These are phyloP conservation scores for Apodemia duryi DNA, from an alignment of 2,888 invertebrate genomes.

Conservation along the genomic window DNA sequence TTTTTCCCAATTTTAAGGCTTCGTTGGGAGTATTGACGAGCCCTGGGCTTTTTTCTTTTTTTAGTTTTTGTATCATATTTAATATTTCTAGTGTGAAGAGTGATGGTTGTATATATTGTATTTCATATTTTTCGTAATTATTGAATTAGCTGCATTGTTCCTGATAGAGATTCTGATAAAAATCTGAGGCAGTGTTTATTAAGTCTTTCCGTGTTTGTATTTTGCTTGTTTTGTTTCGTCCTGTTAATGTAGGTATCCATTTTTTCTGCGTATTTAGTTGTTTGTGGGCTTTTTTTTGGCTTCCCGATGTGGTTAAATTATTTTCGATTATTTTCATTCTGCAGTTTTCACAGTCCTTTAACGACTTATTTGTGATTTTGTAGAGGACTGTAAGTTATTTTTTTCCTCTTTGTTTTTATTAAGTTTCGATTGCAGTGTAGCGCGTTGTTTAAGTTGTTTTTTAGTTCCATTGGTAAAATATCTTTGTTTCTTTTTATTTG, in stretches of 20 bases:
- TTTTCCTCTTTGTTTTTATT: background rate
- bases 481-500: no score
- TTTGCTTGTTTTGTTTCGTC: background rate
- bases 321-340: background rate
- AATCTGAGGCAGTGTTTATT: slow-evolving; percentile 25
- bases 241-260: slow-evolving; percentile 17
- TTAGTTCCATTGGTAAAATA: no score
- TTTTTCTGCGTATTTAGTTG: slow-evolving; percentile 6
- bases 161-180: slow-evolving; percentile 26
- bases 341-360: background rate
- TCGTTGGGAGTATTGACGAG: slow-evolving; percentile 18
- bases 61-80: slow-evolving; percentile 18
- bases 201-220: background rate
- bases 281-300: background rate
- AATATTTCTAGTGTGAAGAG: slow-evolving; percentile 20
- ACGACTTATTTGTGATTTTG: background rate
- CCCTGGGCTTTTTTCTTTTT: slow-evolving; percentile 14
- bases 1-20: slow-evolving; percentile 15
- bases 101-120: background rate
- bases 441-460: no score
- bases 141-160: background rate
- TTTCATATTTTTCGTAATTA: background rate
- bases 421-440: background rate
- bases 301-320: background rate
- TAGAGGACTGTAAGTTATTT: background rate